These are phyloP conservation scores for Siderastrea siderea DNA, from an alignment of 92 coral and sea anemone genomes.

Conservation along the genomic window DNA sequence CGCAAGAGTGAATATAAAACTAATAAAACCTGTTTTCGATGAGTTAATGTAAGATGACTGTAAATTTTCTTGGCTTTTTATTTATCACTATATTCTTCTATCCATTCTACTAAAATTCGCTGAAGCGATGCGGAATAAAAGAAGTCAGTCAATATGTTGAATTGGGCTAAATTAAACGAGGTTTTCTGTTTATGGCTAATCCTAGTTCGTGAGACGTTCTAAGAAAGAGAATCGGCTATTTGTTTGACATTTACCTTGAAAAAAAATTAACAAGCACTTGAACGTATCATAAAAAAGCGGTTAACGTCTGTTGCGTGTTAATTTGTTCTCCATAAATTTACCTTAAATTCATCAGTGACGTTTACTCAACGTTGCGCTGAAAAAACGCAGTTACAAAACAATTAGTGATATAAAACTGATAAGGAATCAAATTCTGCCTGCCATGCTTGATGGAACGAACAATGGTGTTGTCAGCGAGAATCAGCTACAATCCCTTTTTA, in stretches of 20 bases:
- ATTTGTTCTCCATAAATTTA: neutral
- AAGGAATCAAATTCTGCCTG: neutral
- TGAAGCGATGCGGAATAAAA: too few relatives aligned
- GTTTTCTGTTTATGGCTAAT: too few relatives aligned
- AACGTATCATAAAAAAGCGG: neutral
- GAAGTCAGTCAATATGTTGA: too few relatives aligned
- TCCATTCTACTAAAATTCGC: too few relatives aligned
- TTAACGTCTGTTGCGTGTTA: neutral
- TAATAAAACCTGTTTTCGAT: too few relatives aligned
- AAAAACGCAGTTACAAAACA: neutral
- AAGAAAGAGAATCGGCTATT: too few relatives aligned
- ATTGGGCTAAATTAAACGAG: too few relatives aligned
- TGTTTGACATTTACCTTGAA: constrained; percentile 2
- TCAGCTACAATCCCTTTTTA: neutral
- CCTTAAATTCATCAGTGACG: neutral
- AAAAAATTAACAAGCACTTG: constrained; percentile 6
- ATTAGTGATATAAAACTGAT: constrained; percentile 4
- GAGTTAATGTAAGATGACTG: too few relatives aligned
- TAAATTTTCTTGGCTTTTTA: neutral
- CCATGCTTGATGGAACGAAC: too few relatives aligned
- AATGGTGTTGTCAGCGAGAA: constrained; percentile 1
- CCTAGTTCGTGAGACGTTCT: too few relatives aligned
- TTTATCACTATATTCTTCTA: neutral
- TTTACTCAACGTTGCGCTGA: neutral
- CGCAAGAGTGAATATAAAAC: too few relatives aligned